Evolutionary conservation across 2,888 invertebrate genomes (phyloP), one percentile per base, ranked within the genome.

Genomic region (Drosophila setosimentum): DNA sequence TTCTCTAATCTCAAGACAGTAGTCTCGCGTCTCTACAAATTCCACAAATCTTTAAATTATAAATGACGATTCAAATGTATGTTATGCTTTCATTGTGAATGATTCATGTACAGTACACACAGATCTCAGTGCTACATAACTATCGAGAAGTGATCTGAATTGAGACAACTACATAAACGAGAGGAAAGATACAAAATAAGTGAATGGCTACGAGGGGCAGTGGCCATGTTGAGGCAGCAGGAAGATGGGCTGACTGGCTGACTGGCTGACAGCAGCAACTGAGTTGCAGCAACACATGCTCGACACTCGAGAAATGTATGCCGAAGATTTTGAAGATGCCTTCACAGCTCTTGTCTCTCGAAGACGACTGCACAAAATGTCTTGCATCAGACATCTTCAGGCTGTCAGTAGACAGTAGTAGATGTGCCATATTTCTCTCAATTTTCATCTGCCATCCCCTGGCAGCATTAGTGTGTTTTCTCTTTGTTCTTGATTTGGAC

Each of bases 401-500:
- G 76, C 76, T 81, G 82, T 68, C 82, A 72, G 82, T 73, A 60
- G 45, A 24, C 45, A n/a, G n/a, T n/a, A 10, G 11, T 18, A 54
- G 66, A 69, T 68, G 68, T 76, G 66, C 42, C 73, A 73, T 73
- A 68, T 65, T 67, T 67, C 60, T 53, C 49, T 45, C n/a, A 27
- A 54, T 54, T 54, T 40, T 42, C 45, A 45, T 55, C 40, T 55
- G 53, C 51, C 45, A 50, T 61, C 45, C 62, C 49, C 62, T 68
- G 24, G 24, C 60, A 32, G 16, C 58, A 42, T n/a, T 64, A 32
- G 30, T 49, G 59, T 61, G 62, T 64, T 48, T 54, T 65, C 60
- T 64, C 73, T 79, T 86, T 86, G 77, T 79, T 86, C 79, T 84
- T 77, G 77, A 79, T 79, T 78, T 83, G 81, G 80, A 74, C 27